A percentile compares a stretch with the other conserved stretches of the same genome.
These are phyloP conservation scores for Lomographa bimaculata DNA, from an alignment of 2,888 invertebrate species.

Conservation along the genomic window DNA sequence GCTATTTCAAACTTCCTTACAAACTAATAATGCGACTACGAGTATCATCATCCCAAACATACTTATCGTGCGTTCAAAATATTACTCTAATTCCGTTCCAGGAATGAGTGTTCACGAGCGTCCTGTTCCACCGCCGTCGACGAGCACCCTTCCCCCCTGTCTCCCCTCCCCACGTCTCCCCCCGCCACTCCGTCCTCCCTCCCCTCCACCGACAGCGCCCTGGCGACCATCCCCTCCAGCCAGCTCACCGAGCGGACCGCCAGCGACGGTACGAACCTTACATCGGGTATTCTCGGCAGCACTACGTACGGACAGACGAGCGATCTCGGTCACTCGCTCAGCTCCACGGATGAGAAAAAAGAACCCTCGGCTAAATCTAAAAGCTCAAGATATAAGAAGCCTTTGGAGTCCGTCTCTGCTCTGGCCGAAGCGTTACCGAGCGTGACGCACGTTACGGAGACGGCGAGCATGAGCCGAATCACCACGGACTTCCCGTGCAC, in stretches of 20 bases:
- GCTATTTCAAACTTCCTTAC: too few relatives aligned
- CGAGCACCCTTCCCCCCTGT: constrained; percentile 27
- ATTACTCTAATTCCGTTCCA: too few relatives aligned
- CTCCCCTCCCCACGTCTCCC: constrained; percentile 15
- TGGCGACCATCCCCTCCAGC: constrained; percentile 8
- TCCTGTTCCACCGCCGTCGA: constrained; percentile 42
- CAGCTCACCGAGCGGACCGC: constrained; percentile 4
- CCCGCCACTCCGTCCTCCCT: constrained; percentile 20
- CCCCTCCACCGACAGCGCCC: constrained; percentile 19
- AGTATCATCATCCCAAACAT: too few relatives aligned
- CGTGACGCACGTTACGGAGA: constrained; percentile 2
- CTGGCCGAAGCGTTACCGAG: not conserved
- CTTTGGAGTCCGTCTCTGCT: not conserved
- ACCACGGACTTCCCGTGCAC: constrained; percentile 3
- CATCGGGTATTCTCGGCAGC: too few relatives aligned
- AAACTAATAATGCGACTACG: too few relatives aligned
- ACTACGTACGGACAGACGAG: too few relatives aligned
- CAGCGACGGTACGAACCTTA: too few relatives aligned
- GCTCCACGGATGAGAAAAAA: too few relatives aligned
- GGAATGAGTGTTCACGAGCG: constrained; percentile 38
- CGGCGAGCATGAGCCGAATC: not conserved
- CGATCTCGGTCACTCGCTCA: too few relatives aligned
- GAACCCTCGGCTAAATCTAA: not conserved
- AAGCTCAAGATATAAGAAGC: too few relatives aligned
- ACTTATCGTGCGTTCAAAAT: too few relatives aligned